Evolutionary conservation across 1,140 invertebrate genomes (phyloP), one percentile per base, ranked within the genome.

Genomic region (Leptinotarsa lineolata): DNA sequence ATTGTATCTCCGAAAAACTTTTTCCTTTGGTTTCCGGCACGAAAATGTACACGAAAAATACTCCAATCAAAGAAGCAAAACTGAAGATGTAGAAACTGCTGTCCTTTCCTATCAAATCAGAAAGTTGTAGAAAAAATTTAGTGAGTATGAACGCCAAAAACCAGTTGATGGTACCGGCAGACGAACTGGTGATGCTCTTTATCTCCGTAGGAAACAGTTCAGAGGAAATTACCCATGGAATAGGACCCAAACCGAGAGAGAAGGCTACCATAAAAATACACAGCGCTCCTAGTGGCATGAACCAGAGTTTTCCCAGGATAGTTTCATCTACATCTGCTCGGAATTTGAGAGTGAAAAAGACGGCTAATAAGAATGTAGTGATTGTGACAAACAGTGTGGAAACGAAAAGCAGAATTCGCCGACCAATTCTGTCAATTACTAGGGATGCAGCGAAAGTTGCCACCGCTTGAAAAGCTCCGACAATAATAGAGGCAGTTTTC

Each of bases 81-180:
- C 89, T 87, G 82, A 93, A 95, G 11, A 76, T 63, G 76, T 80
- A 93, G 82, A 93, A 95, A 15, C 88, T 86, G 2, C 82, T 84
- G 70, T 87, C 84, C 13, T 85, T 75, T 0, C 88, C 86, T 30
- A 92, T 79, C 2, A 79, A 66, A 0, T 72, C 45, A 30, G 85
- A 83, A 45, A 93, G 65, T 5, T 87, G 77, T 2, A 79, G 77
- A 80, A 90, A 94, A 76, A 88, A 88, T 80, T 93, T 92, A 18
- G 95, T 96, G 1, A 96, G 90, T 12, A 94, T 76, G 82, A 97
- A 97, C 66, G 92, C 94, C 70, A 91, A 89, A 3, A 92, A 78
- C 89, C 95, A 92, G 79, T 95, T 96, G 76, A 92, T 90, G 13
- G 90, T 87, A 58, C 91, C 91, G 4, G 92, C 91, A 78, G 94